A percentile compares a stretch with the other conserved stretches of the same genome.
phyloP scores from a whole-genome alignment of 2,797 vertebrate genomes.

The Poecilia gillii region DNA sequence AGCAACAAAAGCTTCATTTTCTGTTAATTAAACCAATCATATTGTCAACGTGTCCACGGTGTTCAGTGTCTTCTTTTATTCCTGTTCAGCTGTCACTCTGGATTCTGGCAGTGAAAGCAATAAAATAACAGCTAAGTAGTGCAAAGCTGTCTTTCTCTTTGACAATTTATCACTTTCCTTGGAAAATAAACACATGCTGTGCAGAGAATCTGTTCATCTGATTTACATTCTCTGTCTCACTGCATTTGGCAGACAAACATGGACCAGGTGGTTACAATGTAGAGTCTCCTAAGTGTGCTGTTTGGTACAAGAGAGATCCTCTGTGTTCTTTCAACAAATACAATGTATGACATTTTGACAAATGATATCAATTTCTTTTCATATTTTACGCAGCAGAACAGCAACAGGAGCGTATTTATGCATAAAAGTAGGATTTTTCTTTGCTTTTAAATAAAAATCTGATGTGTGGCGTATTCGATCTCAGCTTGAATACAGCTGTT shows the following conservation, averaged over 20 bases:
- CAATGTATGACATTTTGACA: background rate
- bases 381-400: background rate
- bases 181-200: slow-evolving; percentile 11
- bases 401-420: background rate
- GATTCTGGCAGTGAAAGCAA: background rate
- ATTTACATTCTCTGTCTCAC: slow-evolving; percentile 26
- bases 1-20: background rate
- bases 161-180: background rate
- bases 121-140: background rate
- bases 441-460: background rate
- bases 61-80: background rate
- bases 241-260: slow-evolving; percentile 64
- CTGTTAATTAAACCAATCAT: background rate
- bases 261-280: slow-evolving; percentile 71
- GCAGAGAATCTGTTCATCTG: slow-evolving; percentile 5
- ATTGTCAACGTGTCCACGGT: background rate
- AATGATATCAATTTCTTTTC: background rate
- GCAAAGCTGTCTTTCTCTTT: background rate
- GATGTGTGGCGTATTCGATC: background rate
- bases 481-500: background rate
- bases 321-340: slow-evolving; percentile 34
- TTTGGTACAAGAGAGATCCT: slow-evolving; percentile 71
- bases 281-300: slow-evolving; percentile 66
- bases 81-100: background rate
- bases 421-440: background rate